phyloP scores from a whole-genome alignment of 2,113 vertebrate genomes.

The Corythornis vintsioides region DNA sequence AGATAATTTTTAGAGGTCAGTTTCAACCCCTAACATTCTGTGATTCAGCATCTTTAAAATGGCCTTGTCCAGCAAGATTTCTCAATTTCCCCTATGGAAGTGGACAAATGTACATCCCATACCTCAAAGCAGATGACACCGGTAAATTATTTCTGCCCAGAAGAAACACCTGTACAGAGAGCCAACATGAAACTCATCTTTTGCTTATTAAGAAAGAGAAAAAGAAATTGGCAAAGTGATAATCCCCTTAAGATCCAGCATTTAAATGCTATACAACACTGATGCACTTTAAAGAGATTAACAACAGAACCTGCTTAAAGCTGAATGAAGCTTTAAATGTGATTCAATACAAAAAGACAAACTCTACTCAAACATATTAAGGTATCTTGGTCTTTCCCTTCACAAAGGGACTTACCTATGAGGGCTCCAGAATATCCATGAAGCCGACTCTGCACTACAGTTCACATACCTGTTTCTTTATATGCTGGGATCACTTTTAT shows the following conservation, averaged over 20 bases:
- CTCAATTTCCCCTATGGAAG: background rate
- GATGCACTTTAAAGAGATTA: background rate
- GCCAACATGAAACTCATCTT: background rate
- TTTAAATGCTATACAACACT: background rate
- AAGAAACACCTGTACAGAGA: background rate
- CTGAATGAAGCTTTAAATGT: background rate
- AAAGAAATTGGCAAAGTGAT: background rate
- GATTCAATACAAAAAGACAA: background rate
- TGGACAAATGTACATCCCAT: rapidly evolving
- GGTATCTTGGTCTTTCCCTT: background rate
- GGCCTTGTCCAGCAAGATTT: background rate
- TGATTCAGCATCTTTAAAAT: background rate
- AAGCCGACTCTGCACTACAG: background rate
- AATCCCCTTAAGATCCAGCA: background rate
- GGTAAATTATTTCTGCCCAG: background rate
- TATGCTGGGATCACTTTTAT: background rate
- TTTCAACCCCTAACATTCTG: too few relatives aligned
- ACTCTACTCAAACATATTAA: background rate
- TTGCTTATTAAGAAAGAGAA: background rate
- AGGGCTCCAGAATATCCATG: background rate
- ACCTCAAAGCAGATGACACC: background rate
- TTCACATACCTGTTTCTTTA: background rate
- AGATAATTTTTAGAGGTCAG: too few relatives aligned
- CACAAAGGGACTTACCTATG: background rate
- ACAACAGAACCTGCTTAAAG: background rate